Percentiles rank a stretch among this genome's conserved stretches.
phyloP scores from a whole-genome alignment of 2,888 invertebrate species.

The Drosophila borborema region DNA sequence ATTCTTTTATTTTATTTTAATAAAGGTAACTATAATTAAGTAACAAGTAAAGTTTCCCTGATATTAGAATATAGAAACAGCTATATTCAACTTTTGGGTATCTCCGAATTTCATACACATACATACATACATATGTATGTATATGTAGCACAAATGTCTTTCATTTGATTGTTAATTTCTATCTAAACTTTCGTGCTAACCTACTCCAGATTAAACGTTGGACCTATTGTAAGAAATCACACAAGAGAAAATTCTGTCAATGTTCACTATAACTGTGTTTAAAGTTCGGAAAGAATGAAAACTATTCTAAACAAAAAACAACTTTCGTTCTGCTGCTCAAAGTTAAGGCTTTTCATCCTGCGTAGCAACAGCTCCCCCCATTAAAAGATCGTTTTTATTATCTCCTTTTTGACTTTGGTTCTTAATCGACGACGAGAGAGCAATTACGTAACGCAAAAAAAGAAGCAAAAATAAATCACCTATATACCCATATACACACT shows the following conservation, averaged over 20 bases:
- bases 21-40: too few relatives aligned
- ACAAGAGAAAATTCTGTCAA: background rate
- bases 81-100: background rate
- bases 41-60: too few relatives aligned
- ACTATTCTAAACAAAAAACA: background rate
- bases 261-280: background rate
- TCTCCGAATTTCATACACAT: background rate
- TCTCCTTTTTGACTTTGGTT: background rate
- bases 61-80: background rate
- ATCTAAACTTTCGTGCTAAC: background rate
- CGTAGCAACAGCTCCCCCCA: background rate
- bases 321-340: background rate
- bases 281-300: background rate
- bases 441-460: conserved; percentile 26
- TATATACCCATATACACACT: conserved; percentile 4
- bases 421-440: background rate
- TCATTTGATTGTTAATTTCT: background rate
- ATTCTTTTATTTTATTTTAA: too few relatives aligned
- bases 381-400: background rate
- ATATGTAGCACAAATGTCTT: too few relatives aligned
- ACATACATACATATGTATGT: background rate
- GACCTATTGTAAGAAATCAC: background rate
- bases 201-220: background rate
- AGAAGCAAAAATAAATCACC: conserved; percentile 6
- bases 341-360: background rate